Evolutionary conservation across 2,797 vertebrate genomes (phyloP).

Genomic region (Pogoniulus pusillus): DNA sequence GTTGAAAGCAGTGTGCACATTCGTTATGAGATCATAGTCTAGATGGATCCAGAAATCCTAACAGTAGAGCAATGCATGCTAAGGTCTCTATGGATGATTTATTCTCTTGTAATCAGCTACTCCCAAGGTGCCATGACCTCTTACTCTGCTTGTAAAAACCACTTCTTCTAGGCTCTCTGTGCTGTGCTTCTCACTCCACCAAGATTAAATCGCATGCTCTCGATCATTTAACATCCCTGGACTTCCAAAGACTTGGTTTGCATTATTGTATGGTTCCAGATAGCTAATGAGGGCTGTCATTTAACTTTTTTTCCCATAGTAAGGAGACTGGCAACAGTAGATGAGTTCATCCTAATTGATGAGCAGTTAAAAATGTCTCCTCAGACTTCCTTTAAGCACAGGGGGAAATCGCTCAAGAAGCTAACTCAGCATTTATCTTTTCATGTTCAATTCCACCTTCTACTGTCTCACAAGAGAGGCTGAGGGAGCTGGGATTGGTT

Average conservation of each 20-base stretch:
- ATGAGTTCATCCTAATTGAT: neutral
- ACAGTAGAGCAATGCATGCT: neutral
- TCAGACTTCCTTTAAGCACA: neutral
- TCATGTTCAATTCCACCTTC: neutral
- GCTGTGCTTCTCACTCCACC: neutral
- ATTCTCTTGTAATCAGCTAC: neutral
- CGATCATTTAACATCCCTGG: neutral
- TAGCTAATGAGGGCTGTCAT: neutral
- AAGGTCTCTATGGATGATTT: neutral
- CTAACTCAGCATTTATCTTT: neutral
- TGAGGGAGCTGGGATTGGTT: no score
- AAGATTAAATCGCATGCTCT: neutral
- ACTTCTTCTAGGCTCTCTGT: neutral
- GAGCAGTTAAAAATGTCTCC: neutral
- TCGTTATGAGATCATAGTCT: neutral
- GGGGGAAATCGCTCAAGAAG: neutral
- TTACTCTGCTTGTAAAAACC: neutral
- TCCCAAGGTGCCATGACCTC: neutral
- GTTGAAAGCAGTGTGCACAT: neutral
- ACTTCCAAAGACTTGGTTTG: neutral
- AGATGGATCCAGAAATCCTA: neutral
- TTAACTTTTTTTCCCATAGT: neutral
- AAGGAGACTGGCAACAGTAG: neutral
- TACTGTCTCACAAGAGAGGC: neutral
- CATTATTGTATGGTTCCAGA: neutral